phyloP scores from a whole-genome alignment of 2,888 invertebrate species.

The Capitulum mitella region DNA sequence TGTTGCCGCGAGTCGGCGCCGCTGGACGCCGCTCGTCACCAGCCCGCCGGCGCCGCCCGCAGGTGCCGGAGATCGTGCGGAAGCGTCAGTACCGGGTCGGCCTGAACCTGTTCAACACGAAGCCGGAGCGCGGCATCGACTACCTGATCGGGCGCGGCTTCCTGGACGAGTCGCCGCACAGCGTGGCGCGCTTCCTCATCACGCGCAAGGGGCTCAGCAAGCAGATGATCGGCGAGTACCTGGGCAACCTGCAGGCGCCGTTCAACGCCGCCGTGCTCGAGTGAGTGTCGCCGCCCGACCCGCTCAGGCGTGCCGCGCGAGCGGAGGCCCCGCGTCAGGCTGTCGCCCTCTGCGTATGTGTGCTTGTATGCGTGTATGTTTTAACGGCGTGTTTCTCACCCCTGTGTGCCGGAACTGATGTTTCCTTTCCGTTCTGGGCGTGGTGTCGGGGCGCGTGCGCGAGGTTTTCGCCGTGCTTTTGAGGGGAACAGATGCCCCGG shows the following conservation, averaged over 20 bases:
- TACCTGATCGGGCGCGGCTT: slow-evolving; percentile 91
- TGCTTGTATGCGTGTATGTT: too few species aligned
- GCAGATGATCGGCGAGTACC: slow-evolving; percentile 98
- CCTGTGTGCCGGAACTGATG: too few species aligned
- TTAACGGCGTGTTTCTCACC: too few species aligned
- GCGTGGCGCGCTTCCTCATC: slow-evolving; percentile 89
- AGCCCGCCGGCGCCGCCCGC: slow-evolving; percentile 29
- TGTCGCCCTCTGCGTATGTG: too few species aligned
- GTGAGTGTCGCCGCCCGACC: slow-evolving; percentile 62
- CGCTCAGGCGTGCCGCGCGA: too few species aligned
- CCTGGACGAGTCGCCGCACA: slow-evolving; percentile 86
- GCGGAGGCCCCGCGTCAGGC: too few species aligned
- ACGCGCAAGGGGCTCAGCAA: slow-evolving; percentile 94
- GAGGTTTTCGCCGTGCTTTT: too few species aligned
- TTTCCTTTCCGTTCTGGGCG: too few species aligned
- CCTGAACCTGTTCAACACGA: slow-evolving; percentile 93
- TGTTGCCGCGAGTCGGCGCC: too few species aligned
- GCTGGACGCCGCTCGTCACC: too few species aligned
- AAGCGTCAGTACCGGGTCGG: slow-evolving; percentile 97
- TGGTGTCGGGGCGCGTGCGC: too few species aligned
- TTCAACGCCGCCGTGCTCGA: slow-evolving; percentile 96
- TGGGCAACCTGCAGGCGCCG: slow-evolving; percentile 88
- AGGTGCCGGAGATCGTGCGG: slow-evolving; percentile 70
- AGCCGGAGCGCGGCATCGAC: slow-evolving; percentile 90
- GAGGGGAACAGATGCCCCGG: too few species aligned